A percentile compares a stretch with the other conserved stretches of the same genome.
Conservation (phyloP, 2,113 vertebrate species). For the Perca flavescens region DNA sequence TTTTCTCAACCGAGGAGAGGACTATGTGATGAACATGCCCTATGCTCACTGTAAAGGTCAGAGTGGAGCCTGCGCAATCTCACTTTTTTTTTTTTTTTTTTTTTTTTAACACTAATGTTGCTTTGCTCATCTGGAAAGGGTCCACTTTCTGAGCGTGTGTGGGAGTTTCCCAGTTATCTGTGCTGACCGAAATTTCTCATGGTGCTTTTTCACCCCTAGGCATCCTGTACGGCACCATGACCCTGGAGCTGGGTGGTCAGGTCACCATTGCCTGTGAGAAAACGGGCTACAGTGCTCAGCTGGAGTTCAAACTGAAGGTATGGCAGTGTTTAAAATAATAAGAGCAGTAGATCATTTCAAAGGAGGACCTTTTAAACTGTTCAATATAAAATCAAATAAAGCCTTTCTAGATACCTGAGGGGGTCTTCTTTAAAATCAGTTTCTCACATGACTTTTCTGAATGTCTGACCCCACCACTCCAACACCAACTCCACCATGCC, state of each 20-base stretch:
- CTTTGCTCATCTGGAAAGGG: neutral
- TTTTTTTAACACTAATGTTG: neutral
- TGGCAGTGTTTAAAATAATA: neutral
- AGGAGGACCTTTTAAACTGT: neutral
- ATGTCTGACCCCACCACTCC: constrained; percentile 7
- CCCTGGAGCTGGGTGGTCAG: constrained; percentile 94
- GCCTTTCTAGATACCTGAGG: neutral
- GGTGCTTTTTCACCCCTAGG: constrained; percentile 77
- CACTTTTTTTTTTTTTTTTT: neutral
- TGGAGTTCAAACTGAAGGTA: constrained; percentile 99
- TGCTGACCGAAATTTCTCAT: neutral
- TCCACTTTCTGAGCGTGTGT: neutral
- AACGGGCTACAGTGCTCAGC: constrained; percentile 95
- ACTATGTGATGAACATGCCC: constrained; percentile 98
- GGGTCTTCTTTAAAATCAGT: neutral
- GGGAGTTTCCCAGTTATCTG: neutral
- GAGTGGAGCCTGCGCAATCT: neutral
- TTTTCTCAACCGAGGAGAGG: constrained; percentile 96
- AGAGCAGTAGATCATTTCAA: neutral
- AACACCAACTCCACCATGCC: constrained; percentile 20
- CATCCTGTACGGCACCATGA: constrained; percentile 98
- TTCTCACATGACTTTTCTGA: constrained; percentile 38
- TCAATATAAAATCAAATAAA: neutral
- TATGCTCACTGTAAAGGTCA: constrained; percentile 99
- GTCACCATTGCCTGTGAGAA: constrained; percentile 96